Percentiles rank a stretch among this genome's conserved stretches.
Conservation (phyloP, 2,797 vertebrate genomes). For the Eleutherodactylus coqui region DNA sequence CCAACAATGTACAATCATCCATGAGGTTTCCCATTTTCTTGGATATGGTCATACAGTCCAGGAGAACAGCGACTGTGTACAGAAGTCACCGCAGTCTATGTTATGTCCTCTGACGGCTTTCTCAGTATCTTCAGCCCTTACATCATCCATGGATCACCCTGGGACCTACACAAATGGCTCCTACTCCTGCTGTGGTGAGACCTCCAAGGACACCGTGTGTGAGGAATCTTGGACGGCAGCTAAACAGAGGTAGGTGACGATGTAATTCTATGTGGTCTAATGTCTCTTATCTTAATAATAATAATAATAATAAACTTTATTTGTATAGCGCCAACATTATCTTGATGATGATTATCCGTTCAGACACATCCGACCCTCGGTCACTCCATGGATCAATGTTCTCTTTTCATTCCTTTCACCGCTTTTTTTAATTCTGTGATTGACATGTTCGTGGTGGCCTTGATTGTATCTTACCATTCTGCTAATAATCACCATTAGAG, state of each 20-base stretch:
- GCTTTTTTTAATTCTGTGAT: too few species aligned
- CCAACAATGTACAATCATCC: background rate
- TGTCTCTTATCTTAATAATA: too few species aligned
- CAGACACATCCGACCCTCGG: too few species aligned
- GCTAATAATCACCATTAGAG: too few species aligned
- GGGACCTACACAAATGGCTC: background rate
- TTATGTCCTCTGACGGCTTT: background rate
- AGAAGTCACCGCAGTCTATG: background rate
- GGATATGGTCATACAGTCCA: background rate
- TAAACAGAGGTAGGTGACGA: background rate
- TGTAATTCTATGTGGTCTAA: too few species aligned
- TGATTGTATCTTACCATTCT: too few species aligned
- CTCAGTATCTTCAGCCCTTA: background rate
- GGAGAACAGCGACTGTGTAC: background rate
- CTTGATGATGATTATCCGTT: too few species aligned
- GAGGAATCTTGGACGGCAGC: background rate
- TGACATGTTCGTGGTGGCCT: too few species aligned
- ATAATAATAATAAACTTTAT: too few species aligned
- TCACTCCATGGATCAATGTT: too few species aligned
- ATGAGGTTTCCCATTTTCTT: background rate
- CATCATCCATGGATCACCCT: background rate
- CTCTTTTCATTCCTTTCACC: too few species aligned
- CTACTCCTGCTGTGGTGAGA: conserved; percentile 44
- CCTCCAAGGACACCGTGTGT: conserved; percentile 1
- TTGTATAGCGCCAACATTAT: too few species aligned